phyloP scores from a whole-genome alignment of 2,797 vertebrate genomes.

The Morus bassanus region DNA sequence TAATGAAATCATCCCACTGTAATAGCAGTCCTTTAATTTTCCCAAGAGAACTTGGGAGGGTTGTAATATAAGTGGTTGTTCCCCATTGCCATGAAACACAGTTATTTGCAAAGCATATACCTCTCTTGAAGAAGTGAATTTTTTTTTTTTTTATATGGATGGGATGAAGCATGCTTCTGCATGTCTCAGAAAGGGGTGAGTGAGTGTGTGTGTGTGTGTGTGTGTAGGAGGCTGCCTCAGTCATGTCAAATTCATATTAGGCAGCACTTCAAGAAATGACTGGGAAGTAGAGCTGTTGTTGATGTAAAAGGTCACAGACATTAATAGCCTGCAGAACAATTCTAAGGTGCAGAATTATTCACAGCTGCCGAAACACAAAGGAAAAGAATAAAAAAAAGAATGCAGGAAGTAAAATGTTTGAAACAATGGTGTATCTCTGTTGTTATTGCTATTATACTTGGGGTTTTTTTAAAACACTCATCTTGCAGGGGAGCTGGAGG shows the following conservation, averaged over 20 bases:
- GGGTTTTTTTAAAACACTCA: neutral
- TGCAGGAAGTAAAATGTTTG: neutral
- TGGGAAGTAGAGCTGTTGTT: constrained; percentile 8
- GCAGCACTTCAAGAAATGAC: constrained; percentile 19
- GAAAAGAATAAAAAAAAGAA: neutral
- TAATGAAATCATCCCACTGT: neutral
- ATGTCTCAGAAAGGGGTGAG: neutral
- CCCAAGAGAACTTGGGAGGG: neutral
- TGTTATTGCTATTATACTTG: neutral
- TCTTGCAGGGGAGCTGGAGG: fast-evolving
- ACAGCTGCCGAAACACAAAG: constrained; percentile 27
- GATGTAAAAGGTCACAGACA: constrained; percentile 43
- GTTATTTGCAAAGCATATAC: neutral
- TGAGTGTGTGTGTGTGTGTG: neutral
- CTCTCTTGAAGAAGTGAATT: neutral
- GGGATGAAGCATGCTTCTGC: neutral
- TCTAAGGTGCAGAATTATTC: constrained; percentile 24
- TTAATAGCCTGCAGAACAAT: constrained; percentile 22
- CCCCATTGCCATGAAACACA: neutral
- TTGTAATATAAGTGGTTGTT: neutral
- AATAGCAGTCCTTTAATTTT: neutral
- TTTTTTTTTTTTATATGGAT: neutral
- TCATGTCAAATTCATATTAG: constrained; percentile 18
- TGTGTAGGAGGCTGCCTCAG: neutral
- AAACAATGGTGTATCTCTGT: neutral